phyloP scores from a whole-genome alignment of 2,888 invertebrate genomes.

The Meiosimyza decipiens region DNA sequence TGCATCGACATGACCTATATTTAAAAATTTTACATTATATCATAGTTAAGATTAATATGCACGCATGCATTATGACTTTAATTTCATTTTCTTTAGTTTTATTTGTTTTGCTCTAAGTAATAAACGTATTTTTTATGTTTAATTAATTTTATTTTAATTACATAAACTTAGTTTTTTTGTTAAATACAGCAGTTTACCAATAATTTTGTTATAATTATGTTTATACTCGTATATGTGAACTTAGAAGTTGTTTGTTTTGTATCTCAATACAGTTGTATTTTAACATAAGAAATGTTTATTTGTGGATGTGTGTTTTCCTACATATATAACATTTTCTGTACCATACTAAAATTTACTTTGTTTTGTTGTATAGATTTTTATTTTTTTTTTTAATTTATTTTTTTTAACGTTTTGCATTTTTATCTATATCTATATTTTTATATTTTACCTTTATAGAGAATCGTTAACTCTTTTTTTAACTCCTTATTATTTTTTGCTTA shows the following conservation, averaged over 20 bases:
- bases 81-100: slow-evolving; percentile 21
- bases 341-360: slow-evolving; percentile 10
- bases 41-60: not conserved
- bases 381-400: slow-evolving; percentile 34
- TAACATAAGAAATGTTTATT: slow-evolving; percentile 23
- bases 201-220: slow-evolving; percentile 50
- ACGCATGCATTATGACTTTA: not conserved
- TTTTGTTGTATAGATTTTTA: slow-evolving; percentile 42
- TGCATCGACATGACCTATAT: no score
- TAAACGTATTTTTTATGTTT: slow-evolving; percentile 42
- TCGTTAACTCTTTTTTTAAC: slow-evolving; percentile 37
- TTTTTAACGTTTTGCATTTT: slow-evolving; percentile 28
- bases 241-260: slow-evolving; percentile 35
- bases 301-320: slow-evolving; percentile 25
- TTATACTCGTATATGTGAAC: slow-evolving; percentile 39
- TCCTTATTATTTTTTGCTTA: slow-evolving; percentile 28
- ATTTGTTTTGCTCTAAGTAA: slow-evolving; percentile 42
- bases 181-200: slow-evolving; percentile 22
- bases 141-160: slow-evolving; percentile 28
- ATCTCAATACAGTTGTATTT: slow-evolving; percentile 35
- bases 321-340: slow-evolving; percentile 8
- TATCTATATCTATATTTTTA: slow-evolving; percentile 7
- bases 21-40: no score
- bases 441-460: slow-evolving; percentile 41
- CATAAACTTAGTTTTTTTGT: not conserved